Conservation (phyloP, 2,888 invertebrate genomes). For the Brachyptera putata region DNA sequence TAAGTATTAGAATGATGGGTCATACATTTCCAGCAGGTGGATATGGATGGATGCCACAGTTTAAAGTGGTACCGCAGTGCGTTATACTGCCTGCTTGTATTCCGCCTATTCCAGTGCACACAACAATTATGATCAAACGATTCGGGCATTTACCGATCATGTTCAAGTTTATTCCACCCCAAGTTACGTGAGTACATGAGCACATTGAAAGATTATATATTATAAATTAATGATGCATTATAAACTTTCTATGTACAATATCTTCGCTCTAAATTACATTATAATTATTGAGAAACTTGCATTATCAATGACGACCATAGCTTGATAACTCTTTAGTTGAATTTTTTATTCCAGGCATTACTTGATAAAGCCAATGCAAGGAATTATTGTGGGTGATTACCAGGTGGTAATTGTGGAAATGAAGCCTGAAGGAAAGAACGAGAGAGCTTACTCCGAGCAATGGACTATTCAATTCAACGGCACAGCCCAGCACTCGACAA, state of each 20-base stretch:
- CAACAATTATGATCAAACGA: constrained; percentile 44
- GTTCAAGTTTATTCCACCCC: constrained; percentile 46
- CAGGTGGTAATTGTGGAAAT: constrained; percentile 45
- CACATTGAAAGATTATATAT: neutral
- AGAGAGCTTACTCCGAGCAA: constrained; percentile 43
- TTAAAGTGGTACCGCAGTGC: constrained; percentile 38
- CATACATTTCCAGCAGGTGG: constrained; percentile 36
- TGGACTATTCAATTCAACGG: constrained; percentile 48
- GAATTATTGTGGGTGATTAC: constrained; percentile 41
- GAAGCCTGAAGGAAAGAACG: constrained; percentile 36
- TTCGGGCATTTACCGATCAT: constrained; percentile 45
- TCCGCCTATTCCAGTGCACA: constrained; percentile 38
- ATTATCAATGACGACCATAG: too few relatives aligned
- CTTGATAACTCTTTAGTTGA: neutral
- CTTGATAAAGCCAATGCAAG: constrained; percentile 46
- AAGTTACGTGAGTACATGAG: constrained; percentile 30
- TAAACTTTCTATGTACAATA: too few relatives aligned
- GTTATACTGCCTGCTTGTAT: constrained; percentile 41
- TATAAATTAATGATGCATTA: too few relatives aligned
- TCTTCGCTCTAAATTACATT: too few relatives aligned
- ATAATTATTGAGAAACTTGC: too few relatives aligned
- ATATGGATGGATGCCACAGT: constrained; percentile 39
- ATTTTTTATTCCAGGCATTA: neutral
- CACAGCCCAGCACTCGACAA: constrained; percentile 38
- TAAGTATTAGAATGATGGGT: constrained; percentile 32